Base-by-base conservation (phyloP, 2,888 invertebrate species). In the Drosophila neutralis region DNA sequence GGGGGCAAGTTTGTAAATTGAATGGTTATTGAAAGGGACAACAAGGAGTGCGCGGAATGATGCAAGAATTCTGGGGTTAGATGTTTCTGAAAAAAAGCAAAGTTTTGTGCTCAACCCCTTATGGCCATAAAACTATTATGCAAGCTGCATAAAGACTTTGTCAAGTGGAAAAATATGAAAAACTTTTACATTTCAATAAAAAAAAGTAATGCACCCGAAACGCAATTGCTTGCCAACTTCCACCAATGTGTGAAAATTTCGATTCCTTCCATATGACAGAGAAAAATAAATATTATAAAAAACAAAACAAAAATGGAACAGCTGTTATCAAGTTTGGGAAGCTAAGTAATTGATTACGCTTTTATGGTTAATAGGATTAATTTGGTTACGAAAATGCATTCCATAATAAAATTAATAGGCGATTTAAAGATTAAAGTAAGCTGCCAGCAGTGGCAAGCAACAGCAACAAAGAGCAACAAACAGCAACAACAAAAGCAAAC, bases 91-190 rank as follows among this genome's bases (percentile, higher is more conserved):
- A 36, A 13, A 13, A 78, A 81, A 80, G 52, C 62, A 86, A 90
- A 86, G 75, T 90, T 87, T 86, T 73, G 61, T 73, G 59, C 77
- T 57, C 73, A 63, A 73, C 68, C 68, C 77, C 82, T 75, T 49
- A 80, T 71, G 74, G 83, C 76, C 80, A 90, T 90, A 83, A 88
- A 88, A 90, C 87, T 83, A 90, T 90, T 90, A 83, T 82, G 80
- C 83, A 89, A 87, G 89, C 77, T 87, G 87, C 82, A 84, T 78
- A 82, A 87, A 80, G 83, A 90, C 78, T 90, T 90, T 90, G 85
- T 87, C 87, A 88, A 87, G 89, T 90, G 89, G 90, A 88, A 90
- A 86, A 88, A 87, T 87, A 83, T 83, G 88, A 76, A 89, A 85
- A 87, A 88, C 67, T 88, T 90, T 89, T 86, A 88, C 90, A 88